These are phyloP conservation scores for Oreochromis aureus DNA, from an alignment of 2,113 vertebrate genomes.

Conservation along the genomic window DNA sequence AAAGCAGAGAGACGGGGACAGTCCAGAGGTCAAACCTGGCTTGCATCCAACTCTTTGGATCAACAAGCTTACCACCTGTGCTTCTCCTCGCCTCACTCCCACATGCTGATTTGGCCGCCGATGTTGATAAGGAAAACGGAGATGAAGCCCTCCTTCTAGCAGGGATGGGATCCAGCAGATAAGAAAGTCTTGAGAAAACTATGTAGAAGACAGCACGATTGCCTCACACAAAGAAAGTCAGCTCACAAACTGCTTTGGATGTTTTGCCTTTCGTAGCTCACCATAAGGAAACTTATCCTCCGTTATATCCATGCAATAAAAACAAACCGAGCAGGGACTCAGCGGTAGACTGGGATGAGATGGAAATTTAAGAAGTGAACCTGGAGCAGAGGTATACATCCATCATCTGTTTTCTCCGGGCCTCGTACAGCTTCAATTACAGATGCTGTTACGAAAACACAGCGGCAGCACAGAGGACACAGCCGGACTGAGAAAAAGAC, in stretches of 20 bases:
- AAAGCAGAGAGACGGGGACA: not conserved
- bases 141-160: not conserved
- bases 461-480: not conserved
- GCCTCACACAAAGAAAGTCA: not conserved
- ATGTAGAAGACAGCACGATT: not conserved
- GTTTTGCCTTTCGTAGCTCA: not conserved
- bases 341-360: not conserved
- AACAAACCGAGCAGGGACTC: not conserved
- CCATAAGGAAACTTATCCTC: not conserved
- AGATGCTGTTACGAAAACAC: constrained; percentile 17
- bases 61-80: constrained; percentile 53
- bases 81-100: not conserved
- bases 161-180: not conserved
- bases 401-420: constrained; percentile 19
- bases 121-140: constrained; percentile 20
- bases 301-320: not conserved
- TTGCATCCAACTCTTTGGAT: not conserved
- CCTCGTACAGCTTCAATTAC: constrained; percentile 25
- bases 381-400: not conserved
- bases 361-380: not conserved
- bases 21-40: constrained; percentile 15
- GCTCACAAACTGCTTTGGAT: not conserved
- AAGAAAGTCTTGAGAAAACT: not conserved
- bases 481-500: not conserved
- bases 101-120: constrained; percentile 11